Base-by-base conservation (phyloP, 2,113 vertebrate genomes). In the Elgaria multicarinata region DNA sequence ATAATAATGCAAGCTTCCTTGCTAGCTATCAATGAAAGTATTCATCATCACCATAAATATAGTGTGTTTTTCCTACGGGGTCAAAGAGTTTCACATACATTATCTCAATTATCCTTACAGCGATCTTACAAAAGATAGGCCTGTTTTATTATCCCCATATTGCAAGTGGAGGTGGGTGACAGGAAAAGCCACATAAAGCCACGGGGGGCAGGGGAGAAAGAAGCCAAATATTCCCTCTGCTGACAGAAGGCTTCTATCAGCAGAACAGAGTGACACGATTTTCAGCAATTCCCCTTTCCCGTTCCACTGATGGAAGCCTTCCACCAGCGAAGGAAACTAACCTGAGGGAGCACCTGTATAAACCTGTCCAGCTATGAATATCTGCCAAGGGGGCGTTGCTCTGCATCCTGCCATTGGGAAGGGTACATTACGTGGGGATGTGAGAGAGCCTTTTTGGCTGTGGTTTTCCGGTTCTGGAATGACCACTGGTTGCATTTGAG, bases 1-100 rank as follows among this genome's bases (percentile, higher is more conserved):
- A n/a, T n/a, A n/a, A n/a, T n/a, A n/a, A n/a, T 84, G 80, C 3
- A 1, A 26, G 71, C 33, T 74, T 55, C 22, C 77, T 87, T 91
- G 62, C 55, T 55, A 24, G 2, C 36, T 1, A 0, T 16, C 39
- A 86, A 87, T 88, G 84, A 82, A 93, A 94, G 64, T 89, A 66
- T 79, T 55, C 55, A 89, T 64, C 77, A 55, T 53, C 39, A 26
- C 28, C 33, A 83, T 42, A 39, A 58, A 83, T 64, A 42, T 44
- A 22, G n/a, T 71, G 44, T 33, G 16, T 44, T 85, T 85, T 67
- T 50, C 22, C 42, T 74, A 14, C 36, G 46, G 18, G 9, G 16
- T 72, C 33, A 74, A 62, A 83, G 12, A 44, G 36, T 3, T 33
- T 72, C 39, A 62, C 44, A 46, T 50, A 75, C 39, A 75, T 5